Conservation (phyloP, 2,888 invertebrate genomes). For the Liopterus haemorrhoidalis region DNA sequence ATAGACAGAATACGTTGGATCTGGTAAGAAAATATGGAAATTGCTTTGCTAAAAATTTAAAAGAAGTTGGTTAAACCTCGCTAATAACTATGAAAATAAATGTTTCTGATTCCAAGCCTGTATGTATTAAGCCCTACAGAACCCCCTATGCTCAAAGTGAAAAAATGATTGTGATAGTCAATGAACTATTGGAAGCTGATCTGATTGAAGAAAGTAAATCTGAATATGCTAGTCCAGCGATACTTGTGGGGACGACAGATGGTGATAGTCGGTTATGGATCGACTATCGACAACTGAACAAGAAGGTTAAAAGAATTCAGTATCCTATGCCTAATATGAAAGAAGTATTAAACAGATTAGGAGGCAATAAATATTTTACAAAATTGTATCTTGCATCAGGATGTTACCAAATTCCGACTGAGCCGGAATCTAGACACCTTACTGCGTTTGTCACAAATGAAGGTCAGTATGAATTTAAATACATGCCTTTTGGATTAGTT, state of each 20-base stretch:
- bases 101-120: conserved; percentile 5
- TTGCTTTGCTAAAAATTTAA: background rate
- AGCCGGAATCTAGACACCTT: conserved; percentile 26
- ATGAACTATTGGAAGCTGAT: conserved; percentile 21
- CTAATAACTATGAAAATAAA: conserved; percentile 24
- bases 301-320: conserved; percentile 29
- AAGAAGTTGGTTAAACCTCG: background rate
- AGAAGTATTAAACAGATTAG: conserved; percentile 30
- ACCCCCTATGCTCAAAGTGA: conserved; percentile 10
- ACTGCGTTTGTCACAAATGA: conserved; percentile 35
- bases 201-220: conserved; percentile 27
- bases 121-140: conserved; percentile 26
- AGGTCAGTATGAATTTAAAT: conserved; percentile 35
- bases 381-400: conserved; percentile 32
- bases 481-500: conserved; percentile 38
- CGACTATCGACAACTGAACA: conserved; percentile 33
- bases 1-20: background rate
- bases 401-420: conserved; percentile 33
- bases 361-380: conserved; percentile 29
- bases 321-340: conserved; percentile 32
- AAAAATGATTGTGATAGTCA: conserved; percentile 8
- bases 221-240: conserved; percentile 21
- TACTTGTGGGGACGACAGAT: conserved; percentile 25
- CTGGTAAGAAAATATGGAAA: background rate
- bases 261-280: conserved; percentile 25